These are phyloP conservation scores for Heliconius sara DNA, from an alignment of 2,888 invertebrate species.

Conservation along the genomic window DNA sequence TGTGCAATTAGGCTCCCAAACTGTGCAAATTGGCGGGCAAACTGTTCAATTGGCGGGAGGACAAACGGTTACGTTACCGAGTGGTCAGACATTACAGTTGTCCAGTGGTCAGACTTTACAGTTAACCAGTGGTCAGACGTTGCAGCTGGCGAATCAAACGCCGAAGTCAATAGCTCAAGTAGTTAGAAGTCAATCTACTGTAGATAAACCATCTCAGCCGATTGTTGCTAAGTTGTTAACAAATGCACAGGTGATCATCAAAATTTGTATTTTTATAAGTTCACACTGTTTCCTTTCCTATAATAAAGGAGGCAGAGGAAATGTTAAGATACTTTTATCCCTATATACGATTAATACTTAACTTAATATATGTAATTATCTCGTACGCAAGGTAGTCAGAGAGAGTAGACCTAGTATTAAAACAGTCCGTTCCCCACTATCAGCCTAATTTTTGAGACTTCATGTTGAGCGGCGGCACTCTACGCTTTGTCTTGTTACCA, in stretches of 20 bases:
- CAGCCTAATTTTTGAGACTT: too few relatives aligned
- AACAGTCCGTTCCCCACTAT: too few relatives aligned
- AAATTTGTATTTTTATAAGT: background rate
- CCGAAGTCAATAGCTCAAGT: constrained; percentile 68
- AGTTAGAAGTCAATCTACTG: constrained; percentile 66
- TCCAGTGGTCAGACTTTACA: constrained; percentile 62
- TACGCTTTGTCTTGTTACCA: too few relatives aligned
- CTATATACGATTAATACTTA: too few relatives aligned
- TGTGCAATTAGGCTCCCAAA: constrained; percentile 72
- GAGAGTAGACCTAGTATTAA: too few relatives aligned
- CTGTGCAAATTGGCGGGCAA: constrained; percentile 80
- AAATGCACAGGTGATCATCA: constrained; percentile 84
- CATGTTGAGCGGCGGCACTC: too few relatives aligned
- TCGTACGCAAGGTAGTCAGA: too few relatives aligned
- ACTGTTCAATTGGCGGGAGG: constrained; percentile 58
- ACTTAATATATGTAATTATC: too few relatives aligned
- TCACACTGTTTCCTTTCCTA: background rate
- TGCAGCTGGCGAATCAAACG: constrained; percentile 70
- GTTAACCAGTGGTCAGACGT: constrained; percentile 61
- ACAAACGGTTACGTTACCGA: constrained; percentile 62
- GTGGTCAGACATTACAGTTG: constrained; percentile 59
- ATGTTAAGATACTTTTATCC: too few relatives aligned
- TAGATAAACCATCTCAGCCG: constrained; percentile 78
- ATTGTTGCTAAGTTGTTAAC: constrained; percentile 90
- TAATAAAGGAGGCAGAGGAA: background rate